These are phyloP conservation scores for Astropecten irregularis DNA, from an alignment of 53 echinoderm and acorn worm species.

Conservation along the genomic window DNA sequence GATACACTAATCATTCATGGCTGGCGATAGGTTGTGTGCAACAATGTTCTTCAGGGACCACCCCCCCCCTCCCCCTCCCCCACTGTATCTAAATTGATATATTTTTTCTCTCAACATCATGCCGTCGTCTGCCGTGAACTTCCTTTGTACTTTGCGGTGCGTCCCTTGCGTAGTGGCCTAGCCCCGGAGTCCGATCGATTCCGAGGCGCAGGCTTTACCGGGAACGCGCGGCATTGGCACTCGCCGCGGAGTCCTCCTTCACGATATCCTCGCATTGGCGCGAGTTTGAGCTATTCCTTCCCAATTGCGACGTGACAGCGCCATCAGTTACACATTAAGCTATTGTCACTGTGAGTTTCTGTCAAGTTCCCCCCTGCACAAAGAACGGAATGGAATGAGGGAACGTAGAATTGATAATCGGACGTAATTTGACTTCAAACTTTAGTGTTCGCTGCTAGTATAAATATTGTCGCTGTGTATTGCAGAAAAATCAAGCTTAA, in stretches of 20 bases:
- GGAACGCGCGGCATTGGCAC: not conserved
- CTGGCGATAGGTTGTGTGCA: too few relatives aligned
- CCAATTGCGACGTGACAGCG: not conserved
- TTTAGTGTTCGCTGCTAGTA: too few relatives aligned
- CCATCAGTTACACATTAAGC: not conserved
- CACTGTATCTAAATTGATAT: not conserved
- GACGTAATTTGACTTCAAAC: too few relatives aligned
- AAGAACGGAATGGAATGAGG: too few relatives aligned
- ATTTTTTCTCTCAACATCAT: not conserved
- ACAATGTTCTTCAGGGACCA: too few relatives aligned
- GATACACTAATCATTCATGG: too few relatives aligned
- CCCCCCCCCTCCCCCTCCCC: not conserved
- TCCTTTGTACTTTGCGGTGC: slow-evolving; percentile 26
- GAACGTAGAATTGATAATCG: too few relatives aligned
- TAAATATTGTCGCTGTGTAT: too few relatives aligned
- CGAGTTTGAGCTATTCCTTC: slow-evolving; percentile 1
- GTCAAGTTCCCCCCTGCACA: not conserved
- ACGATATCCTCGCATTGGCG: not conserved
- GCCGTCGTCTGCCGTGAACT: not conserved
- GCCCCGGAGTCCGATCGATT: slow-evolving; percentile 28
- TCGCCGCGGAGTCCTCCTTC: not conserved
- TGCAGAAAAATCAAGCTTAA: too few relatives aligned
- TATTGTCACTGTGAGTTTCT: not conserved
- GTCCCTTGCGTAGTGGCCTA: not conserved
- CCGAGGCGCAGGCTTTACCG: not conserved